A percentile compares a stretch with the other conserved stretches of the same genome.
These are phyloP conservation scores for Drosophila maculinotata DNA, from an alignment of 2,888 invertebrate species.

Conservation along the genomic window DNA sequence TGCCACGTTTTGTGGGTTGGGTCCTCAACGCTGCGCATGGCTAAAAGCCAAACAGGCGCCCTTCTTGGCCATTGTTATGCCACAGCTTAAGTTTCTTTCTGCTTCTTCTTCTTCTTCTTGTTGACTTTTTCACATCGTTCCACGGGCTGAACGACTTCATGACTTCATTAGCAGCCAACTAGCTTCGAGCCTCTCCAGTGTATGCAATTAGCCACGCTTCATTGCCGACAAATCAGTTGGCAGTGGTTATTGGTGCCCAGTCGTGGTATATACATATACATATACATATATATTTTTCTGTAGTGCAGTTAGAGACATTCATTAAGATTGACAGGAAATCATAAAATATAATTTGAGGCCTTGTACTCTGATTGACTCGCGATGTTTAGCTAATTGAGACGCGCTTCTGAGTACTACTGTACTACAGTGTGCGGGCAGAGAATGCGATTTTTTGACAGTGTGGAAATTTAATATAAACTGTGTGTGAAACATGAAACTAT, in stretches of 20 bases:
- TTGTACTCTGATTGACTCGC: constrained; percentile 48
- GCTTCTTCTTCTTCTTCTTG: constrained; percentile 4
- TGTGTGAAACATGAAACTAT: constrained; percentile 2
- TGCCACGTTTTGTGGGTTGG: constrained; percentile 44
- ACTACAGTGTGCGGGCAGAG: constrained; percentile 10
- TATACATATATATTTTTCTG: neutral
- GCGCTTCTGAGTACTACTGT: constrained; percentile 12
- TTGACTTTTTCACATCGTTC: constrained; percentile 26
- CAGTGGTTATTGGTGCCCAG: constrained; percentile 2
- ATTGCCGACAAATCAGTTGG: constrained; percentile 69
- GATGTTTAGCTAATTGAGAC: constrained; percentile 57
- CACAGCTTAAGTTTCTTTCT: constrained; percentile 9
- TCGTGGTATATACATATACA: neutral
- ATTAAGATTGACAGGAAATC: constrained; percentile 79
- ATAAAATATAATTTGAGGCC: constrained; percentile 71
- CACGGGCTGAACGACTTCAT: constrained; percentile 42
- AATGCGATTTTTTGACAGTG: constrained; percentile 1
- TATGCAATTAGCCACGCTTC: constrained; percentile 76
- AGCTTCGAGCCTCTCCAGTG: constrained; percentile 55
- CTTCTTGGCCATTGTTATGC: constrained; percentile 61
- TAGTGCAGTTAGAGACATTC: constrained; percentile 55
- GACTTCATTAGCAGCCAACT: constrained; percentile 77
- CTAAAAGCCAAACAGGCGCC: constrained; percentile 53
- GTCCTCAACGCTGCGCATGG: constrained; percentile 10
- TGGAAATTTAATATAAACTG: neutral